Evolutionary conservation across 2,888 invertebrate species (phyloP), one percentile per base, ranked within the genome.

Genomic region (Sussaba pulchella): DNA sequence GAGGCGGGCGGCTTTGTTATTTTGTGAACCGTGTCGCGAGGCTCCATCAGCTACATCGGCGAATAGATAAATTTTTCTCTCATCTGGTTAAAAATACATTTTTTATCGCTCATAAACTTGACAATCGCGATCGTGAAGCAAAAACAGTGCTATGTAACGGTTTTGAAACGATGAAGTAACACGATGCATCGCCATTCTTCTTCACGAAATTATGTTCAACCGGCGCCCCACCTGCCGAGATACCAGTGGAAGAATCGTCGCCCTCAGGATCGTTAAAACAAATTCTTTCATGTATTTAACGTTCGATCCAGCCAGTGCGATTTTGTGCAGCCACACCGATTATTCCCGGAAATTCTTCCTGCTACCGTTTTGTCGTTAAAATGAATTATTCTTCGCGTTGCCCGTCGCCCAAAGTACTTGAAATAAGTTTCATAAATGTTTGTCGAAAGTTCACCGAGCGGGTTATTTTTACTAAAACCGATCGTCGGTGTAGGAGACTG

Each of bases 341-440:
- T 36, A 21, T 54, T 26, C 54, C 47, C 47, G 36, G 73, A 78
- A 78, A 67, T 73, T 61, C 31, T 9, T 52, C 31, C 9, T 67
- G 67, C 59, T 59, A 78, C 43, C 72, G 66, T 73, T 54, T 78
- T 63, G 52, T 63, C 50, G 19, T 9, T 78, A 63, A 74, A 74
- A 78, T 78, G 74, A 78, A 78, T 74, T 78, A 36, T 24, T 24
- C 31, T 43, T 24, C 45, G 41, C 39, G 39, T 19, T 21, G 1
- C 47, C 39, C 17, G 8, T 50, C n/a, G 26, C n/a, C 45, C 41
- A 26, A 9, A 9, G 43, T 21, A 50, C 59, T 39, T 43, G 36
- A n/a, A 70, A 63, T 39, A 71, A 71, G 59, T 77, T 50, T 52
- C 43, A 17, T 14, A 66, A 26, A 31, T 69, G 61, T 57, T 69